phyloP scores from a whole-genome alignment of 2,113 vertebrate species.

The Neogobius melanostomus region DNA sequence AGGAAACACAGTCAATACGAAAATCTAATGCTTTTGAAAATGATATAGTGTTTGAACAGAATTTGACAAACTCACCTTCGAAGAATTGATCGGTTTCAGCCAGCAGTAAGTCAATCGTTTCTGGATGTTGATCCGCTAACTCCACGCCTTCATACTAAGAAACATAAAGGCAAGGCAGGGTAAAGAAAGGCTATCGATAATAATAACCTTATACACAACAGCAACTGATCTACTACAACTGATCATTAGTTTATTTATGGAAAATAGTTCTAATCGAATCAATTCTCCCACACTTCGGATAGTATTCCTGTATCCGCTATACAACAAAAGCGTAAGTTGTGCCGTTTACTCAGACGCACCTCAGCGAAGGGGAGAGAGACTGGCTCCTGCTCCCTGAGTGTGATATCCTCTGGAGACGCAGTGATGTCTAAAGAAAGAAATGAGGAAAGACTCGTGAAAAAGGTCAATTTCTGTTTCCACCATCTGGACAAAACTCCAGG shows the following conservation, averaged over 20 bases:
- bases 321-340: no score
- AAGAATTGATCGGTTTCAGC: constrained; percentile 72
- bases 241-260: no score
- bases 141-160: constrained; percentile 78
- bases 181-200: no score
- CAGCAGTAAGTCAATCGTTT: constrained; percentile 75
- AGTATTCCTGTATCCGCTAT: no score
- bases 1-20: background rate
- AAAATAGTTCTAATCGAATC: no score
- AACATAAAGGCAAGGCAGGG: background rate
- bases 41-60: background rate
- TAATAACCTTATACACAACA: no score
- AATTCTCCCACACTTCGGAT: no score
- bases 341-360: constrained; percentile 47
- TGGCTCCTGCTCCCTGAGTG: constrained; percentile 75
- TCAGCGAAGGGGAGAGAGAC: constrained; percentile 61
- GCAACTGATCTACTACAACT: no score
- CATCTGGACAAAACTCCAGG: background rate
- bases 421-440: constrained; percentile 56
- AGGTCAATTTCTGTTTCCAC: constrained; percentile 1
- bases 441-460: background rate
- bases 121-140: constrained; percentile 58
- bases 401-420: constrained; percentile 76
- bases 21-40: background rate
- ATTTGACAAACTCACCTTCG: constrained; percentile 54